phyloP scores from a whole-genome alignment of 2,888 invertebrate species.

The Crocallis elinguaria region DNA sequence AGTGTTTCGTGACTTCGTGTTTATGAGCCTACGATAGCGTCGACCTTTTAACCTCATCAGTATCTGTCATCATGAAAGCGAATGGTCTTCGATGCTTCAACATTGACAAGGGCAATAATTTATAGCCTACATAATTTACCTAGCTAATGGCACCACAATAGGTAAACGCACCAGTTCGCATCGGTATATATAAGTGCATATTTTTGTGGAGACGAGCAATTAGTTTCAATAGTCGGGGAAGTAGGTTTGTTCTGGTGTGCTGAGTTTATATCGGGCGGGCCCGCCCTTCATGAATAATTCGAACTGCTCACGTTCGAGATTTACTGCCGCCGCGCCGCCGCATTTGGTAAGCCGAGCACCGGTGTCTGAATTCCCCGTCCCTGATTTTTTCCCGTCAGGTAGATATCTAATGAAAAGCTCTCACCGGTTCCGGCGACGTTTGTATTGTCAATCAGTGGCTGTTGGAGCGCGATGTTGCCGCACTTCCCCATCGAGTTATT shows the following conservation, averaged over 20 bases:
- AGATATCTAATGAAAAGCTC: constrained; percentile 70
- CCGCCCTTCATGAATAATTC: constrained; percentile 71
- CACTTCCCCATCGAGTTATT: constrained; percentile 74
- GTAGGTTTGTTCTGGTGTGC: constrained; percentile 39
- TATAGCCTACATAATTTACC: constrained; percentile 47
- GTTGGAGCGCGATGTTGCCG: constrained; percentile 56
- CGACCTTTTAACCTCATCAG: constrained; percentile 53
- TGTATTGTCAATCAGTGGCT: constrained; percentile 78
- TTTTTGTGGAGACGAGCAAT: constrained; percentile 16
- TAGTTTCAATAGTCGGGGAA: constrained; percentile 23
- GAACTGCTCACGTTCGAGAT: constrained; percentile 61
- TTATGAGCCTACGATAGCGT: constrained; percentile 46
- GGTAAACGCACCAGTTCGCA: constrained; percentile 44
- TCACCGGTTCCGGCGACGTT: constrained; percentile 66
- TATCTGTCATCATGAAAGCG: constrained; percentile 39
- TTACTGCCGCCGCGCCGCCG: constrained; percentile 50
- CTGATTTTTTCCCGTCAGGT: constrained; percentile 60
- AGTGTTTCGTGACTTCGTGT: neutral
- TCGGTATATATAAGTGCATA: constrained; percentile 21
- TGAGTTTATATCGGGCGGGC: constrained; percentile 38
- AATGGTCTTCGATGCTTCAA: constrained; percentile 8
- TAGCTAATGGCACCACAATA: constrained; percentile 43
- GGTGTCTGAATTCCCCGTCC: constrained; percentile 43
- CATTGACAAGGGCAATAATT: constrained; percentile 41
- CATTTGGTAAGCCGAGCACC: constrained; percentile 37